Base-by-base conservation (phyloP, 2,113 vertebrate genomes). In the Irena cyanogastra region DNA sequence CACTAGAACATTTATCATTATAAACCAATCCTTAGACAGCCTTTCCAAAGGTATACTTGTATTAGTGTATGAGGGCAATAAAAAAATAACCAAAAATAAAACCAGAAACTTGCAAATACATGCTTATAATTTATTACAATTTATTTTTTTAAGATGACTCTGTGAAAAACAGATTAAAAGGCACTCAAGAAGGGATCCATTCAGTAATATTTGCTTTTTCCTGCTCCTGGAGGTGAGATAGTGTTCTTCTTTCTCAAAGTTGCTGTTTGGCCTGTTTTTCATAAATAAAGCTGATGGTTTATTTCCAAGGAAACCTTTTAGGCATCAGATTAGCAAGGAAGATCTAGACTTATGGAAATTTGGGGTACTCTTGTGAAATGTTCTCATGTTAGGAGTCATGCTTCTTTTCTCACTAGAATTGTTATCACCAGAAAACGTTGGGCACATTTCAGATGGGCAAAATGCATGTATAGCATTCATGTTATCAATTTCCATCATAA, bases 1-100 rank as follows among this genome's bases (percentile, higher is more conserved):
- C 12, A 41, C 39, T 70, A 70, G 74, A 83, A 81, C 42, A 95
- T 94, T 93, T 77, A 86, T 94, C 92, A 80, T 80, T 90, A 74
- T 95, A 88, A 95, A 88, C 24, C 20, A 49, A 6, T 28, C 26
- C 45, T 83, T 35, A 85, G 50, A 49, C 63, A 88, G 44, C 26
- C 71, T 90, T 94, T 91, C 41, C 44, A 80, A 80, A 86, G 31
- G 9, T 49, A 59, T 70, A 9, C 28, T 83, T 88, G 86, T 66
- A 50, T 80, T 91, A 91, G 56, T 47, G 19, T 45, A 47, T 49
- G 20, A 79, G 39, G 21, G 23, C 31, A 75, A 60, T 56, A 64
- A 82, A 78, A 78, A 26, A 70, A 68, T 37, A 78, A 68, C 49
- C 13, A 68, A 54, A 66, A 89, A 11, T 60, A 59, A 42, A 94